Base-by-base conservation (phyloP, 2,113 vertebrate genomes). In the Ammodramus savannarum region DNA sequence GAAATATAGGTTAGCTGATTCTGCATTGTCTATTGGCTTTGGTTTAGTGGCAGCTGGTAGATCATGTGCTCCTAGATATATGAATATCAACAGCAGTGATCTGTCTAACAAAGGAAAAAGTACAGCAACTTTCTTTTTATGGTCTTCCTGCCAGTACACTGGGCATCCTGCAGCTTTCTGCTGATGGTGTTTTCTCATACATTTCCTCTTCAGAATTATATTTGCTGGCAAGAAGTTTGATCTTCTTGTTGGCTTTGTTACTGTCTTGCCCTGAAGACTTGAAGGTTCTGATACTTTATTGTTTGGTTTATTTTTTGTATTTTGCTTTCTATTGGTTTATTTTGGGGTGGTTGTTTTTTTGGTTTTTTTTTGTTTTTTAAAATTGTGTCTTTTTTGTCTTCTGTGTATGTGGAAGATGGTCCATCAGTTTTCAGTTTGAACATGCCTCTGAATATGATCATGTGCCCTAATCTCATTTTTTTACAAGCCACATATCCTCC, bases 11-110 rank as follows among this genome's bases (percentile, higher is more conserved):
- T 62, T 58, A 55, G 12, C 34, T 73, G 8, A 44, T 39, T 83
- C 58, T 77, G 1, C 7, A 1, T 27, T 1, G 11, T 26, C 23
- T 48, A 3, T 22, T 2, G 1, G 1, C 39, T 83, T 78, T 83
- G 4, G 39, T 73, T 80, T 34, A 49, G 5, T 58, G 38, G 13
- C 67, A 77, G 22, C 32, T 80, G 21, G 25, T 79, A 69, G 51
- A 61, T 69, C 9, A 7, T 3, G 1, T 69, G 16, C 20, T 87
- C 5, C 29, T 49, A 38, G n/a, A 44, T 58, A 8, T 4, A 21
- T 29, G 16, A 77, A 31, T 38, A 80, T n/a, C 16, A 41, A n/a
- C 18, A 26, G 3, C 22, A 62, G 11, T 36, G 4, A 25, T 74
- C 51, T 59, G n/a, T 49, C 21, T 73, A 58, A 34, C 13, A 68